Evolutionary conservation across 92 coral and sea anemone species (phyloP).

Genomic region (Heteractis magnifica): DNA sequence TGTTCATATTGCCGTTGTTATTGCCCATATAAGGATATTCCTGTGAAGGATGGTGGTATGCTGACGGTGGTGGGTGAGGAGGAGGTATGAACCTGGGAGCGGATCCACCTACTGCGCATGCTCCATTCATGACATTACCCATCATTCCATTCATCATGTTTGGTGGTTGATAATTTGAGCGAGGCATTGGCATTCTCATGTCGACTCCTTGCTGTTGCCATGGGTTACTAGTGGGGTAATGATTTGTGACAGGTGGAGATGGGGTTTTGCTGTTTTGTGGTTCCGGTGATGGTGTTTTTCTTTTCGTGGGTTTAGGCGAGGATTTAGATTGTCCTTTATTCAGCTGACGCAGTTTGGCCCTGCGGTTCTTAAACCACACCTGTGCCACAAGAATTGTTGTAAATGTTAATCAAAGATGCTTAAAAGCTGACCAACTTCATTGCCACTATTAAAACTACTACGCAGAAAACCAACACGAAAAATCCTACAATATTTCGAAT

Average conservation of each 20-base stretch:
- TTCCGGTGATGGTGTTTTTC: slow-evolving; percentile 75
- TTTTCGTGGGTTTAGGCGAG: slow-evolving; percentile 67
- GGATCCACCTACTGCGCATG: slow-evolving; percentile 48
- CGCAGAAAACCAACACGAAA: background rate
- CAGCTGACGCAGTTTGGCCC: slow-evolving; percentile 90
- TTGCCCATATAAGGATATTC: slow-evolving; percentile 50
- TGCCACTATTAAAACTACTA: too few relatives aligned
- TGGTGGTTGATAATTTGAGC: slow-evolving; percentile 45
- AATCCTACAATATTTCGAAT: too few relatives aligned
- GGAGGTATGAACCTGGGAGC: slow-evolving; percentile 51
- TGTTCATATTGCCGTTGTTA: slow-evolving; percentile 18
- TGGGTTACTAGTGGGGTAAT: slow-evolving; percentile 46
- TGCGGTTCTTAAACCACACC: slow-evolving; percentile 98
- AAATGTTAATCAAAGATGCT: background rate
- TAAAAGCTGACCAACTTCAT: too few relatives aligned
- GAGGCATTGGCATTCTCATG: slow-evolving; percentile 34
- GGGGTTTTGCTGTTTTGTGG: slow-evolving; percentile 30
- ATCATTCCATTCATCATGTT: slow-evolving; percentile 55
- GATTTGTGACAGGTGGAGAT: slow-evolving; percentile 30
- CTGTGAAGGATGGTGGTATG: slow-evolving; percentile 49
- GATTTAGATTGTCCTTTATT: slow-evolving; percentile 83
- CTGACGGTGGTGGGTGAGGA: slow-evolving; percentile 52
- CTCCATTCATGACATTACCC: slow-evolving; percentile 51
- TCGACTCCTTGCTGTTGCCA: slow-evolving; percentile 46
- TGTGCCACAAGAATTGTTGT: background rate